phyloP scores from a whole-genome alignment of 2,113 vertebrate genomes.

The Oryzias javanicus region DNA sequence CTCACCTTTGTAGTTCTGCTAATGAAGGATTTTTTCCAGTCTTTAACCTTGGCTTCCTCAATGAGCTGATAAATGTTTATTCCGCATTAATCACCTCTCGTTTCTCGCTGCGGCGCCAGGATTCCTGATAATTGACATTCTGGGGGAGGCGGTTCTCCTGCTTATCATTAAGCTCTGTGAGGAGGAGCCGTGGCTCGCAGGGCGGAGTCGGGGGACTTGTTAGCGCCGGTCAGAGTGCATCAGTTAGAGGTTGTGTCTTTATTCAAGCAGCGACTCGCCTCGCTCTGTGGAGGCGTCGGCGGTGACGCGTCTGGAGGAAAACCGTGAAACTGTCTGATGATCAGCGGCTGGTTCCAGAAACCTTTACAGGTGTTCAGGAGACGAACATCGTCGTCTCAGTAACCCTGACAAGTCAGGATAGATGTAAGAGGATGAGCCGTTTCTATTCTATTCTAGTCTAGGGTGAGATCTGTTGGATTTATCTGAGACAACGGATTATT shows the following conservation, averaged over 20 bases:
- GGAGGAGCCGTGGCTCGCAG: not conserved
- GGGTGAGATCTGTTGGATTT: no score
- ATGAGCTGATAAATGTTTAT: conserved; percentile 8
- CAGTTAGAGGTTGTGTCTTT: conserved; percentile 36
- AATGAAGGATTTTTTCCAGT: conserved; percentile 11
- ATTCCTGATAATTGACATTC: conserved; percentile 25
- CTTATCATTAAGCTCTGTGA: conserved; percentile 9
- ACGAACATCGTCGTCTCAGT: not conserved
- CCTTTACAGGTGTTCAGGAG: not conserved
- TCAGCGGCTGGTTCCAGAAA: not conserved
- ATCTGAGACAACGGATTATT: no score
- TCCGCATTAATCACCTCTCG: conserved; percentile 24
- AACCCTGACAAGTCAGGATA: not conserved
- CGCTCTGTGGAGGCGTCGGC: not conserved
- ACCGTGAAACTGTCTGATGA: not conserved
- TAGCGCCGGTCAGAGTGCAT: conserved; percentile 29
- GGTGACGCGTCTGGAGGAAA: conserved; percentile 4
- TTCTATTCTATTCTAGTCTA: no score
- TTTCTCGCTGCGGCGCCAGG: conserved; percentile 19
- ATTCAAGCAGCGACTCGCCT: conserved; percentile 22
- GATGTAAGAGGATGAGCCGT: no score
- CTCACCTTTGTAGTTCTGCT: not conserved
- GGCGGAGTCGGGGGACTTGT: conserved; percentile 25
- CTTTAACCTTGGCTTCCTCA: conserved; percentile 9
- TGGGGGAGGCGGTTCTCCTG: conserved; percentile 3